phyloP scores from a whole-genome alignment of 2,113 vertebrate genomes.

The Tragelaphus buxtoni region DNA sequence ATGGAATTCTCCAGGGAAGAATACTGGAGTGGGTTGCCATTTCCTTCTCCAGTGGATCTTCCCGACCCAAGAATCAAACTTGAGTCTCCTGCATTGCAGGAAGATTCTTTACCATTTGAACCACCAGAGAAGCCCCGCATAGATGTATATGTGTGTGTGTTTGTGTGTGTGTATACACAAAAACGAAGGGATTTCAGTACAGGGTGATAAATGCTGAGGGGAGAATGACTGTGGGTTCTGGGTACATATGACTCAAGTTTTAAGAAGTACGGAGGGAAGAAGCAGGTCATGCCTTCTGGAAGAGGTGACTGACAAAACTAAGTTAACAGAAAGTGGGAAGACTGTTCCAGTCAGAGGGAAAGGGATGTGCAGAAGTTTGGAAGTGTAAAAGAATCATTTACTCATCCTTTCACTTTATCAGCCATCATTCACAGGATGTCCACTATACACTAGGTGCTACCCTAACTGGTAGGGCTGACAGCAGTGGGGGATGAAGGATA shows the following conservation, averaged over 20 bases:
- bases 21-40: neutral
- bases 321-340: neutral
- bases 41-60: neutral
- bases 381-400: neutral
- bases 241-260: neutral
- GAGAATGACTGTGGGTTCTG: neutral
- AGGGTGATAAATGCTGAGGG: no score
- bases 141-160: neutral
- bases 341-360: neutral
- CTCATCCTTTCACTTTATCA: neutral
- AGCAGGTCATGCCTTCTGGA: neutral
- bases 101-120: neutral
- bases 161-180: neutral
- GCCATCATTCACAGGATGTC: neutral
- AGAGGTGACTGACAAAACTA: neutral
- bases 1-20: neutral
- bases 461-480: neutral
- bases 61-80: neutral
- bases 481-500: accelerated
- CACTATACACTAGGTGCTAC: neutral
- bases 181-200: neutral
- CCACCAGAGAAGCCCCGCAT: neutral
- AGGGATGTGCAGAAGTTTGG: neutral
- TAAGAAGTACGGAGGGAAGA: neutral
- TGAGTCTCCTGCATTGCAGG: neutral